These are phyloP conservation scores for Coregonus suidteri DNA, from an alignment of 2,797 vertebrate genomes.

Conservation along the genomic window DNA sequence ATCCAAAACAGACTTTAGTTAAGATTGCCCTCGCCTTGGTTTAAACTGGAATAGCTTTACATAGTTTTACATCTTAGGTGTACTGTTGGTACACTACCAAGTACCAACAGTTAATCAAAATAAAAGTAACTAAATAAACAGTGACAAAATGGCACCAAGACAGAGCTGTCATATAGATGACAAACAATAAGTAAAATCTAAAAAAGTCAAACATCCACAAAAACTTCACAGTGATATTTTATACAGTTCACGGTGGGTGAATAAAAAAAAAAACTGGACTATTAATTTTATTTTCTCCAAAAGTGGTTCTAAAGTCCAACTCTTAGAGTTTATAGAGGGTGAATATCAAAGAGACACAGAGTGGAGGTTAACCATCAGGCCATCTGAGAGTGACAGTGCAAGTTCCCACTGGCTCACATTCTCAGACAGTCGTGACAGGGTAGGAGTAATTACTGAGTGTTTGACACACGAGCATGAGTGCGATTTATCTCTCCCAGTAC, in stretches of 20 bases:
- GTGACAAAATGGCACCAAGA: not conserved
- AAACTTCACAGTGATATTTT: not conserved
- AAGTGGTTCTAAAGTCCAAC: not conserved
- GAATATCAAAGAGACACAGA: slow-evolving; percentile 45
- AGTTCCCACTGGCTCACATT: slow-evolving; percentile 76
- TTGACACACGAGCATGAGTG: slow-evolving; percentile 68
- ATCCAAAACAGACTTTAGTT: too few species aligned
- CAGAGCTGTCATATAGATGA: too few species aligned
- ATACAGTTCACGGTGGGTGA: not conserved
- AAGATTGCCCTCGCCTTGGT: not conserved
- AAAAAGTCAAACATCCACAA: not conserved
- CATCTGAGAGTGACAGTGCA: slow-evolving; percentile 67
- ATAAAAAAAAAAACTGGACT: not conserved
- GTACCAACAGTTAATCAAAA: too few species aligned
- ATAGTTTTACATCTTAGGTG: too few species aligned
- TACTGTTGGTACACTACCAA: too few species aligned
- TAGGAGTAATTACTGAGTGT: slow-evolving; percentile 72
- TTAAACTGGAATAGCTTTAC: too few species aligned
- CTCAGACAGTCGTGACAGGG: slow-evolving; percentile 74
- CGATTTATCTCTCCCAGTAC: slow-evolving; percentile 69
- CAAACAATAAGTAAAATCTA: not conserved
- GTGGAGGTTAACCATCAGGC: slow-evolving; percentile 38
- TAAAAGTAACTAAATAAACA: too few species aligned
- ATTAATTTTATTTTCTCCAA: not conserved
- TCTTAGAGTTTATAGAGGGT: slow-evolving; percentile 14